Evolutionary conservation across 2,113 vertebrate genomes (phyloP).

Genomic region (Dromas ardeola): DNA sequence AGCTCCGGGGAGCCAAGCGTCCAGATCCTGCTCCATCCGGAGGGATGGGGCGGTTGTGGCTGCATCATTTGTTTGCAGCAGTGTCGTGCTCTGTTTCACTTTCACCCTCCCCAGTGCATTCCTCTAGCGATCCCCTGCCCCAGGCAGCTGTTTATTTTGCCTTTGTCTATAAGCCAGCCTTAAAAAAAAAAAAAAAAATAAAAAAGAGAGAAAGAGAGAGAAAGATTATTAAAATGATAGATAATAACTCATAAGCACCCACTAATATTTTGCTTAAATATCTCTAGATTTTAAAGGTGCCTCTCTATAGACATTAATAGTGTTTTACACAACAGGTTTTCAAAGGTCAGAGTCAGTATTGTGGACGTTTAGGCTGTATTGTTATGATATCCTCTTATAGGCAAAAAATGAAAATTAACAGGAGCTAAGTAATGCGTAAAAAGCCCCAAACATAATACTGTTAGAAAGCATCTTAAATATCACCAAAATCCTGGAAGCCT

Average conservation of each 20-base stretch:
- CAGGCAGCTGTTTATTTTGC: not conserved
- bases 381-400: not conserved
- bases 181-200: not conserved
- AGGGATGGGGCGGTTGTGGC: not conserved
- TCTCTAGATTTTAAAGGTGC: not conserved
- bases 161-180: not conserved
- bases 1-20: rapidly evolving
- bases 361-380: not conserved
- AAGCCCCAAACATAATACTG: not conserved
- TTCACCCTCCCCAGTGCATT: not conserved
- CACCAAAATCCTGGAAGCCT: not conserved
- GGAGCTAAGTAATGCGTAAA: rapidly evolving
- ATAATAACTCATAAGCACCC: not conserved
- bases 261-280: not conserved
- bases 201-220: not conserved
- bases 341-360: not conserved
- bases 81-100: not conserved
- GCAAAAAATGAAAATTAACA: not conserved
- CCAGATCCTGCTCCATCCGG: not conserved
- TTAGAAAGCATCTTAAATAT: not conserved
- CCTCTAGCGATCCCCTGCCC: not conserved
- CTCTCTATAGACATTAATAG: not conserved
- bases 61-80: not conserved
- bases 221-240: not conserved
- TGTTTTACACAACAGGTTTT: not conserved